A percentile compares a stretch with the other conserved stretches of the same genome.
Conservation (phyloP, 2,113 vertebrate genomes). For the Cathartes aura region DNA sequence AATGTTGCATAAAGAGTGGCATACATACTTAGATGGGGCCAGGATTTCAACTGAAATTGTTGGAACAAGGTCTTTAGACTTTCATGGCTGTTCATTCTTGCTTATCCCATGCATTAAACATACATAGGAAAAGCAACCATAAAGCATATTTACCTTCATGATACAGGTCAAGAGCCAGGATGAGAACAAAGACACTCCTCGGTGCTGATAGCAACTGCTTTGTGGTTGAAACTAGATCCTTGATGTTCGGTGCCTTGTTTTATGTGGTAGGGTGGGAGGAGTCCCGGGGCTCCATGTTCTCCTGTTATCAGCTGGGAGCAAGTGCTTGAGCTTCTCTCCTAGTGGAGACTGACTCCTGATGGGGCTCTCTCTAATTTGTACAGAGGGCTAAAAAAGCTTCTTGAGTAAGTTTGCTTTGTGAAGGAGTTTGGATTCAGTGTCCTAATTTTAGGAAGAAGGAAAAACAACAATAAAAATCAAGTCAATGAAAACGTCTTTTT, state of each 20-base stretch:
- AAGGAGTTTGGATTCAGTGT: not conserved
- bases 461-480: not conserved
- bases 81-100: not conserved
- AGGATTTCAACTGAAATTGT: not conserved
- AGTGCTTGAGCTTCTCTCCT: not conserved
- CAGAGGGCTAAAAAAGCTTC: not conserved
- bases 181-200: constrained; percentile 21
- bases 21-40: not conserved
- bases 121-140: not conserved
- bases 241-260: not conserved
- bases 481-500: not conserved
- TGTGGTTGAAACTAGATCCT: constrained; percentile 36
- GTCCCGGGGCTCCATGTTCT: not conserved
- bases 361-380: not conserved
- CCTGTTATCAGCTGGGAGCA: not conserved
- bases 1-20: not conserved
- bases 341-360: not conserved
- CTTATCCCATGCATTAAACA: not conserved
- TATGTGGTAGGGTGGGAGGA: not conserved
- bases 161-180: not conserved
- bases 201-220: not conserved
- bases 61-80: not conserved
- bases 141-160: not conserved
- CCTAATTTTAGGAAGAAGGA: not conserved
- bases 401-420: not conserved